Evolutionary conservation across 1,140 invertebrate species (phyloP).

Genomic region (Cryptotermes secundus): DNA sequence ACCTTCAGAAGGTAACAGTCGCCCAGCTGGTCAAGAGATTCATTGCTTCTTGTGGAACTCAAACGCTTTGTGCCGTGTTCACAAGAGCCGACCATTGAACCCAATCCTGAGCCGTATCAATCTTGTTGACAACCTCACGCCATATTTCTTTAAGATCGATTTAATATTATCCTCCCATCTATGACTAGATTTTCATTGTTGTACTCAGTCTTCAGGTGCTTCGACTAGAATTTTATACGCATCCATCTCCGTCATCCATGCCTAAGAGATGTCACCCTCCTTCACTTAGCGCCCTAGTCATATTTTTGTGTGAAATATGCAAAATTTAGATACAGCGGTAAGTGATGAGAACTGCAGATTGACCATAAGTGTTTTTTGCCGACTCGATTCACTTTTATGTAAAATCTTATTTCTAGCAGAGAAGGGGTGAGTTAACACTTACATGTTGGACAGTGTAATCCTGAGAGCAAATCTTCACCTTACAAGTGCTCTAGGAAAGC

Average conservation of each 20-base stretch:
- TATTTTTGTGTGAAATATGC: too few species aligned
- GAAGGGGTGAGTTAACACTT: not conserved
- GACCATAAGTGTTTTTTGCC: not conserved
- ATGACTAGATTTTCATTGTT: not conserved
- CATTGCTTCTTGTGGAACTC: not conserved
- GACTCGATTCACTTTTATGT: not conserved
- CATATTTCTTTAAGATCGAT: not conserved
- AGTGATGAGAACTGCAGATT: not conserved
- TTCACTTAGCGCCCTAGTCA: too few species aligned
- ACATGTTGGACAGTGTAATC: not conserved
- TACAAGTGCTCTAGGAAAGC: not conserved
- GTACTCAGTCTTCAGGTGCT: not conserved
- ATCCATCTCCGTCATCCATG: not conserved
- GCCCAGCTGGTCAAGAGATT: too few species aligned
- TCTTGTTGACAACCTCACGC: not conserved
- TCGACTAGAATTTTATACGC: not conserved
- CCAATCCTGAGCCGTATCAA: not conserved
- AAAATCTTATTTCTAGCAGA: not conserved
- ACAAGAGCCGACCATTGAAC: not conserved
- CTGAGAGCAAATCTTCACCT: conserved; percentile 15
- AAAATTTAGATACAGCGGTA: not conserved
- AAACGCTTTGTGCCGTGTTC: not conserved
- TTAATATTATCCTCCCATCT: not conserved
- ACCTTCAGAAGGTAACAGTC: too few species aligned
- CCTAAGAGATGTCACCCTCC: not conserved